These are phyloP conservation scores for Agraylea sexmaculata DNA, from an alignment of 1,140 invertebrate species.

Conservation along the genomic window DNA sequence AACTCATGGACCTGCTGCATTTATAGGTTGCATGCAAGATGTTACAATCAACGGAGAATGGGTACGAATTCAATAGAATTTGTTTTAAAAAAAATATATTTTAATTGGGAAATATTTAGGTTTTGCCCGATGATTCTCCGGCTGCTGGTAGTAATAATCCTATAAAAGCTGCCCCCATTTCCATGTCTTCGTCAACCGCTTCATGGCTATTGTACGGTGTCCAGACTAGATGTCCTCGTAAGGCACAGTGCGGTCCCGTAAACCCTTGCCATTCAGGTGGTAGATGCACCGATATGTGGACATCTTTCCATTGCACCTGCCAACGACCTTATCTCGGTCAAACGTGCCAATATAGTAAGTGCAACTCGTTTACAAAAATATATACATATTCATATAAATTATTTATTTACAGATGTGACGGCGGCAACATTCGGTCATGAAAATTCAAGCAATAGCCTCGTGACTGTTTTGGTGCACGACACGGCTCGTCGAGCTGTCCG, in stretches of 20 bases:
- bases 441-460: slow-evolving; percentile 55
- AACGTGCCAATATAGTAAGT: slow-evolving; percentile 76
- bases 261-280: slow-evolving; percentile 82
- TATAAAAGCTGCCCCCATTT: slow-evolving; percentile 4
- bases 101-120: slow-evolving; percentile 22
- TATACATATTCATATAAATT: slow-evolving; percentile 10
- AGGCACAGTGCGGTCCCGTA: slow-evolving; percentile 63
- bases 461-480: slow-evolving; percentile 60
- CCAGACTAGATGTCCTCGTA: slow-evolving; percentile 60
- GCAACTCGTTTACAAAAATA: slow-evolving; percentile 1
- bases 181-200: slow-evolving; percentile 10
- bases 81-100: neutral
- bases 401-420: slow-evolving; percentile 54
- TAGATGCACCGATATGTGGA: slow-evolving; percentile 80
- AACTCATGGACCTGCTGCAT: slow-evolving; percentile 58
- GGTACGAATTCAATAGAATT: slow-evolving; percentile 34
- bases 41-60: slow-evolving; percentile 74
- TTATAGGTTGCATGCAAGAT: slow-evolving; percentile 87
- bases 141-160: neutral
- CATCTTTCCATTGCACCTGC: slow-evolving; percentile 74
- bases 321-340: slow-evolving; percentile 74
- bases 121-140: slow-evolving; percentile 24
- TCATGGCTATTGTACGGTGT: slow-evolving; percentile 28
- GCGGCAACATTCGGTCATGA: slow-evolving; percentile 87
- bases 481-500: slow-evolving; percentile 55